Percentiles rank a stretch among this genome's conserved stretches.
Conservation (phyloP, 2,113 vertebrate genomes). For the Callithrix jacchus region DNA sequence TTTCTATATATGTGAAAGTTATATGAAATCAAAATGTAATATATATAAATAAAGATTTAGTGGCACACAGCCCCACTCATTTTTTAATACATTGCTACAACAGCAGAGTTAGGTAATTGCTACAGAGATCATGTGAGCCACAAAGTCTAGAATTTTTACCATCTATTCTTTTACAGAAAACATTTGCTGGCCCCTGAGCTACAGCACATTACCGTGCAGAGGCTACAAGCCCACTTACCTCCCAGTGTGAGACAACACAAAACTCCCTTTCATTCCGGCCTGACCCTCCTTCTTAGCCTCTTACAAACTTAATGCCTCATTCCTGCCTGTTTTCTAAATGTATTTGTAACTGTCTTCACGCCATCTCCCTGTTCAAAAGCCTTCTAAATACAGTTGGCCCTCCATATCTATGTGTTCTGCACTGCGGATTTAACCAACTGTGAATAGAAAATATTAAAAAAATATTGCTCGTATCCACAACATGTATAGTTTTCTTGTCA, state of each 20-base stretch:
- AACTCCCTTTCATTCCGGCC: neutral
- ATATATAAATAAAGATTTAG: slow-evolving; percentile 52
- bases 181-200: neutral
- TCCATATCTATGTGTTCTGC: neutral
- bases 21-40: slow-evolving; percentile 30
- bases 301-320: neutral
- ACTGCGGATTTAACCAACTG: neutral
- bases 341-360: neutral
- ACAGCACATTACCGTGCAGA: neutral
- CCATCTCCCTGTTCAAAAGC: neutral
- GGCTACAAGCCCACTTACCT: neutral
- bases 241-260: neutral
- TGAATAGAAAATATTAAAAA: neutral
- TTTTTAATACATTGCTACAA: neutral
- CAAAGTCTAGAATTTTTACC: neutral
- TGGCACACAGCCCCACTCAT: neutral
- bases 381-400: neutral
- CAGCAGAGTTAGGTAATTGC: neutral
- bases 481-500: neutral
- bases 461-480: neutral
- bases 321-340: neutral
- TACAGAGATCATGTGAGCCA: slow-evolving; percentile 1
- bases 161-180: neutral
- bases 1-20: neutral
- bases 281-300: neutral